Base-by-base conservation (phyloP, 2,797 vertebrate genomes). In the Ctenochaetus hawaiiensis region DNA sequence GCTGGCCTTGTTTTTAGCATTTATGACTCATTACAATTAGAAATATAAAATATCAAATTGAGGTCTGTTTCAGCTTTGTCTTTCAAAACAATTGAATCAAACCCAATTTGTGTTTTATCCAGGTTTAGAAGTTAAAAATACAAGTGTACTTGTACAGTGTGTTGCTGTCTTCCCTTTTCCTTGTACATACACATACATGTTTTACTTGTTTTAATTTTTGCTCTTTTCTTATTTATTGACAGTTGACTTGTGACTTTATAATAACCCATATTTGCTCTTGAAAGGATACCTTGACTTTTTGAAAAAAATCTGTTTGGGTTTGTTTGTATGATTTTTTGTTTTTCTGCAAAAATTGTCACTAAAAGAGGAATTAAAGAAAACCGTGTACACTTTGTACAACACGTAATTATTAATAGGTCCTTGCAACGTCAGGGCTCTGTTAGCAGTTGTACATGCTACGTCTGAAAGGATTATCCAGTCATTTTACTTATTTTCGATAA, bases 201-300 rank as follows among this genome's bases (percentile, higher is more conserved):
- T 70, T 67, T 14, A 63, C 67, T 44, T 60, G 6, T 67, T 53
- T n/a, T 8, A 12, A 13, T 66, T 47, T 52, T 67, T 44, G 8
- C n/a, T 41, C 1, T 67, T 49, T 53, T 43, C 48, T 49, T 52
- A 12, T 12, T 54, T 52, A 12, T 34, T 34, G 30, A 34, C 5
- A 58, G 43, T 76, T 66, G 8, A 43, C 68, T 57, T 72, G 26
- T 53, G 17, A 61, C 8, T 37, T 60, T 75, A 74, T 77, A 47
- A 63, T 61, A 77, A 68, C 45, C 23, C 9, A 22, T 37, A 9
- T 75, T 79, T 82, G 51, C 51, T 84, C 51, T 77, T 56, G 37
- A 67, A 73, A 16, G 62, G 60, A 84, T 73, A 37, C 20, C 65
- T 75, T 88, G 69, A 77, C 17, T 62, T 75, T 77, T 79, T 85